Evolutionary conservation across 2,113 vertebrate species (phyloP).

Genomic region (Gadus macrocephalus): DNA sequence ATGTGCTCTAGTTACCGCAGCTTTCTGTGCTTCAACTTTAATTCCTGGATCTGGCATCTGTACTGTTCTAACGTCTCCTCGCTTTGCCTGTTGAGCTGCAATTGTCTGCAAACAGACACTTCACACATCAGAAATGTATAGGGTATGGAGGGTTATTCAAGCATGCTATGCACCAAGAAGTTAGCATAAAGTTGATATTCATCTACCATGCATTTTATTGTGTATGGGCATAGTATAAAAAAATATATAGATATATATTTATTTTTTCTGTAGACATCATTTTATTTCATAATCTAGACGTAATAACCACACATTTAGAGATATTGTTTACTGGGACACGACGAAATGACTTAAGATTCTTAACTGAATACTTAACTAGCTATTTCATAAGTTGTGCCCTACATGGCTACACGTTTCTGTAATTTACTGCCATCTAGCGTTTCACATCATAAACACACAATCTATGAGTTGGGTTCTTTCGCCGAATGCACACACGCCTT

Average conservation of each 20-base stretch:
- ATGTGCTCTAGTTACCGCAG: constrained; percentile 49
- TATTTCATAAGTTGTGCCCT: too few species aligned
- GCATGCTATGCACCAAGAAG: neutral
- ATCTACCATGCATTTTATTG: too few species aligned
- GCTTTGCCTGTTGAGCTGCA: constrained; percentile 56
- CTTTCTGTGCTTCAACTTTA: constrained; percentile 69
- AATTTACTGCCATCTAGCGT: constrained; percentile 51
- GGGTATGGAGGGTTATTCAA: neutral
- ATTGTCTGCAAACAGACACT: constrained; percentile 45
- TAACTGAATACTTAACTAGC: too few species aligned
- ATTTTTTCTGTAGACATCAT: too few species aligned
- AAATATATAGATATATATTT: too few species aligned
- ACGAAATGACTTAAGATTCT: too few species aligned
- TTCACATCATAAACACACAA: constrained; percentile 3
- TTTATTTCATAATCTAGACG: too few species aligned
- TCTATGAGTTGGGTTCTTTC: neutral
- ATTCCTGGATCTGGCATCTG: constrained; percentile 68
- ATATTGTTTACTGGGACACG: too few species aligned
- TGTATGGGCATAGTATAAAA: too few species aligned
- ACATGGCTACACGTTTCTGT: too few species aligned
- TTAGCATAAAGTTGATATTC: too few species aligned
- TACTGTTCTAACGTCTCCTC: constrained; percentile 60
- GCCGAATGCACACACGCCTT: neutral
- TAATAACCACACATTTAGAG: too few species aligned
- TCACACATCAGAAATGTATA: neutral